Percentiles rank a stretch among this genome's conserved stretches.
Evolutionary conservation across 2,888 invertebrate genomes (phyloP).

Genomic region (Ichneumoninae sp.): DNA sequence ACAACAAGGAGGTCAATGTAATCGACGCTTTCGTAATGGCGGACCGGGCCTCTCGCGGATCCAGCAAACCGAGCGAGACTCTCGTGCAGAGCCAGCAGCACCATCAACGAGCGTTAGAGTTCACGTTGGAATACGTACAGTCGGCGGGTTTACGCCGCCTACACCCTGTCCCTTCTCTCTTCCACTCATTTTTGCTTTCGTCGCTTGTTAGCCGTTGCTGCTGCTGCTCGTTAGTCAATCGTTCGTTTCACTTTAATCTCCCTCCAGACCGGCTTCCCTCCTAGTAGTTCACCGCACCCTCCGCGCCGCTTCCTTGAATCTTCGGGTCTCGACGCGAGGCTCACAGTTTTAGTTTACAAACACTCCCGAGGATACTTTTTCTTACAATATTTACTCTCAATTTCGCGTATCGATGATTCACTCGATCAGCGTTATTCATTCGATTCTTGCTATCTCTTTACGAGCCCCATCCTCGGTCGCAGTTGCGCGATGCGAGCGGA

Average conservation of each 20-base stretch:
- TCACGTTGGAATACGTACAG: slow-evolving; percentile 28
- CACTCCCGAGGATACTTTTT: background rate
- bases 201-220: background rate
- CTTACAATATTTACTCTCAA: background rate
- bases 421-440: slow-evolving; percentile 19
- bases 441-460: slow-evolving; percentile 48
- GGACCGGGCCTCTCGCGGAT: slow-evolving; percentile 60
- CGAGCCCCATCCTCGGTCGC: slow-evolving; percentile 13
- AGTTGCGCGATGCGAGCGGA: slow-evolving; percentile 44
- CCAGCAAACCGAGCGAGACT: slow-evolving; percentile 48
- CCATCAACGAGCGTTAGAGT: slow-evolving; percentile 27
- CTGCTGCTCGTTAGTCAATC: slow-evolving; percentile 67
- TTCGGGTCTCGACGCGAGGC: background rate
- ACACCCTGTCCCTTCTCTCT: slow-evolving; percentile 58
- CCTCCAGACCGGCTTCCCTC: slow-evolving; percentile 34
- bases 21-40: slow-evolving; percentile 77
- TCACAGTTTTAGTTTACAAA: slow-evolving; percentile 4
- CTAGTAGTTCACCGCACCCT: slow-evolving; percentile 10
- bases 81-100: slow-evolving; percentile 43
- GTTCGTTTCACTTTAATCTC: slow-evolving; percentile 66
- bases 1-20: slow-evolving; percentile 78
- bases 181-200: slow-evolving; percentile 39
- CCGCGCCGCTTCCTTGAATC: slow-evolving; percentile 1
- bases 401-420: background rate
- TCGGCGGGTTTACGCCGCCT: slow-evolving; percentile 67